Conservation (phyloP, 2,888 invertebrate species). For the Dicycla oo region DNA sequence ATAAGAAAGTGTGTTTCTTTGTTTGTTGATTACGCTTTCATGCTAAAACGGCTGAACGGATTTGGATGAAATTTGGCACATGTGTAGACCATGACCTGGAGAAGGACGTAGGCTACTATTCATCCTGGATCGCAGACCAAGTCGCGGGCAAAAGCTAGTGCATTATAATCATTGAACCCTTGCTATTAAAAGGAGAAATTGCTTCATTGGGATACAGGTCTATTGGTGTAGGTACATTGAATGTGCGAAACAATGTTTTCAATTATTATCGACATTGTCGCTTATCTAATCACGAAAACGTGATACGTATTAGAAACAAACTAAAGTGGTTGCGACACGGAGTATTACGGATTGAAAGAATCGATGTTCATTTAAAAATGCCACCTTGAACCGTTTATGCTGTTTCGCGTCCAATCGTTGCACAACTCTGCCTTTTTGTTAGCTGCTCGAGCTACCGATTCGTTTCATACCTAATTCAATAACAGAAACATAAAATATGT, state of each 20-base stretch:
- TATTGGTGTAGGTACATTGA: conserved; percentile 7
- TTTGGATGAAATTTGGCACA: no score
- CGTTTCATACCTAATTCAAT: conserved; percentile 82
- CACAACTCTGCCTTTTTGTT: conserved; percentile 71
- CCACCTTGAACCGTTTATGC: conserved; percentile 83
- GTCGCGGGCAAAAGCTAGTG: no score
- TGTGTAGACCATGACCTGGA: no score
- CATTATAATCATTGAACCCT: conserved; percentile 35
- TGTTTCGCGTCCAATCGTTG: conserved; percentile 73
- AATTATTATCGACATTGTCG: conserved; percentile 66
- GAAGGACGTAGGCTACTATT: no score
- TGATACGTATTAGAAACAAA: conserved; percentile 71
- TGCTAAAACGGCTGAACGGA: no score
- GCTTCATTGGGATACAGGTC: conserved; percentile 31
- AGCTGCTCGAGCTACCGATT: conserved; percentile 74
- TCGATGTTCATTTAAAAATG: conserved; percentile 69
- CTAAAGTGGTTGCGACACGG: conserved; percentile 71
- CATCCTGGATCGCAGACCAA: no score
- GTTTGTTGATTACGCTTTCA: no score
- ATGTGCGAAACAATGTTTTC: conserved; percentile 58
- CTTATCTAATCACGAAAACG: conserved; percentile 74
- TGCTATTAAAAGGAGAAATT: conserved; percentile 36
- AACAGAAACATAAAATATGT: conserved; percentile 84
- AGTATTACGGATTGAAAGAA: conserved; percentile 75
- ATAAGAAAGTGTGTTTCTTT: no score